Evolutionary conservation across 1,140 invertebrate genomes (phyloP), one percentile per base, ranked within the genome.

Genomic region (Ephestia elutella): DNA sequence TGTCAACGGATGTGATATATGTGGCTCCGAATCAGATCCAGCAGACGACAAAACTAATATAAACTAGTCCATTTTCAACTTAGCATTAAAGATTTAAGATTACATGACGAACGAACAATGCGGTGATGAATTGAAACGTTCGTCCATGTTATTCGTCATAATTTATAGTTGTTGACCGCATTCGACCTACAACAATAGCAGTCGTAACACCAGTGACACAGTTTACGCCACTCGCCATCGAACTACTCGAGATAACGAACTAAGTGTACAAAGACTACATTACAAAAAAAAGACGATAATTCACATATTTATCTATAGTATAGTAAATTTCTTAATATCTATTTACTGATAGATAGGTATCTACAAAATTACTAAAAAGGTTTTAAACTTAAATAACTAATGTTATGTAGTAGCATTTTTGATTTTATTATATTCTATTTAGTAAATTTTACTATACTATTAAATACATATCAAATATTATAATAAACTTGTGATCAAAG

Each of bases 21-120:
- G 86, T 72, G 84, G 71, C 63, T 88, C 86, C 25, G 86, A 88
- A 1, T 86, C 86, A 9, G 86, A 88, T 28, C 70, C 79, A 9
- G 73, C 80, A 25, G 83, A 86, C 57, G 81, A 84, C 62, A 83
- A 86, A 65, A 65, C 76, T 49, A 82, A 75, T 60, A 80, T 87
- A 38, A 78, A 77, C 74, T 85, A 86, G 76, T 84, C 75, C 32
- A 51, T 20, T 51, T 44, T 15, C 38, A 44, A n/a, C 2, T 53
- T 53, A 25, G 20, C 21, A 53, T 53, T 25, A 53, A 53, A 19
- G 17, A 50, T 4, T 32, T 32, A 4, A 25, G 9, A 44, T 44
- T 15, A 44, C 38, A 44, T 15, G 65, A 72, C 66, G 64, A 72
- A 70, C 71, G 78, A 75, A 84, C 71, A 80, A 75, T 49, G 68